These are phyloP conservation scores for Dasyprocta punctata DNA, from an alignment of 2,113 vertebrate species.

Conservation along the genomic window DNA sequence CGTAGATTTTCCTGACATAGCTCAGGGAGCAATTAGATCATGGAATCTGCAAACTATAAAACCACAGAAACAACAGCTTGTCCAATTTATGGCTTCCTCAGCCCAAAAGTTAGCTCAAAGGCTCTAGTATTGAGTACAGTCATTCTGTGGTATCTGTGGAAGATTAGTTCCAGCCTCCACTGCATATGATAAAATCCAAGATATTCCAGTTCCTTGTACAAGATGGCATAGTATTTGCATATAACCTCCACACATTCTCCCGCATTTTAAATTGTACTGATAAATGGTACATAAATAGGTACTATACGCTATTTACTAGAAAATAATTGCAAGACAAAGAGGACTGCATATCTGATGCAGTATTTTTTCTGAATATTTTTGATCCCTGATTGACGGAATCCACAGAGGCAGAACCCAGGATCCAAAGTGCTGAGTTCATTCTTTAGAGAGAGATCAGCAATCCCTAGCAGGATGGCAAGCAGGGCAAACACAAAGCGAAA, in stretches of 20 bases:
- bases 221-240: not conserved
- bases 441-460: not conserved
- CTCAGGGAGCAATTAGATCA: not conserved
- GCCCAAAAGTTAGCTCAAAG: not conserved
- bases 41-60: not conserved
- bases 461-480: not conserved
- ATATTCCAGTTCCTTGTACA: not conserved
- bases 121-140: not conserved
- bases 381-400: not conserved
- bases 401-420: not conserved
- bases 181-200: not conserved
- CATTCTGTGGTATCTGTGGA: not conserved
- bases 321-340: not conserved
- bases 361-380: not conserved
- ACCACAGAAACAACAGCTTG: not conserved
- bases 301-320: not conserved
- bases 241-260: not conserved
- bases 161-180: not conserved
- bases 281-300: not conserved
- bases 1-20: not conserved
- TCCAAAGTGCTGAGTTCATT: not conserved
- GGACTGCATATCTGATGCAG: not conserved
- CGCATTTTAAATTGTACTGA: not conserved
- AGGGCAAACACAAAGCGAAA: not conserved
- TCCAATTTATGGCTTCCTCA: not conserved